phyloP scores from a whole-genome alignment of 1,140 invertebrate species.

The Drosophila grimshawi region DNA sequence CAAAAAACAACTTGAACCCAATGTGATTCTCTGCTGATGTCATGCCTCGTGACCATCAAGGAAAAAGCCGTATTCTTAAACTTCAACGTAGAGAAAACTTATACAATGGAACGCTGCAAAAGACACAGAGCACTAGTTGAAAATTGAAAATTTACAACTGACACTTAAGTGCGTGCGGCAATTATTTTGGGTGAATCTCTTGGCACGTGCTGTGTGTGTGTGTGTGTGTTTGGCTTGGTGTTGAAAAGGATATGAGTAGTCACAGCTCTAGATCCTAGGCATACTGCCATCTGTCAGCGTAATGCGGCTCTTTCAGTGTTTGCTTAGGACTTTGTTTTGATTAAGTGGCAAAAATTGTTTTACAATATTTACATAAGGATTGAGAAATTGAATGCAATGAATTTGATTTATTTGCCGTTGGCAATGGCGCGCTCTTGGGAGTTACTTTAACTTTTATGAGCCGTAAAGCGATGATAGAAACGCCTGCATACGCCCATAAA shows the following conservation, averaged over 20 bases:
- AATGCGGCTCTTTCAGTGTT: slow-evolving; percentile 45
- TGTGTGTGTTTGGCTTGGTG: slow-evolving; percentile 19
- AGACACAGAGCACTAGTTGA: slow-evolving; percentile 28
- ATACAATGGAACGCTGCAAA: slow-evolving; percentile 19
- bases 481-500: slow-evolving; percentile 63
- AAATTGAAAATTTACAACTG: slow-evolving; percentile 45
- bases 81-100: slow-evolving; percentile 3
- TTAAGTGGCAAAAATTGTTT: slow-evolving; percentile 75
- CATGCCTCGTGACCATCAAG: slow-evolving; percentile 63
- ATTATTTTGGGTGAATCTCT: slow-evolving; percentile 3
- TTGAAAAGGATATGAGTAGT: slow-evolving; percentile 34
- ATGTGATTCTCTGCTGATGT: slow-evolving; percentile 63
- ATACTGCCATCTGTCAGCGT: slow-evolving; percentile 21
- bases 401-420: slow-evolving; percentile 60
- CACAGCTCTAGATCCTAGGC: slow-evolving; percentile 35
- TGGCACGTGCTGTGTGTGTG: slow-evolving; percentile 28
- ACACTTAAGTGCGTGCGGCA: neutral
- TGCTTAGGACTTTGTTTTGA: slow-evolving; percentile 75
- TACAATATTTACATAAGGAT: slow-evolving; percentile 72
- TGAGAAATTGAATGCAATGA: slow-evolving; percentile 63
- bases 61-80: slow-evolving; percentile 59
- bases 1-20: slow-evolving; percentile 30
- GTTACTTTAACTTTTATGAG: slow-evolving; percentile 60
- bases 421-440: slow-evolving; percentile 20
- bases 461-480: slow-evolving; percentile 73